These are phyloP conservation scores for Syngnathus scovelli DNA, from an alignment of 2,113 vertebrate genomes.

Conservation along the genomic window DNA sequence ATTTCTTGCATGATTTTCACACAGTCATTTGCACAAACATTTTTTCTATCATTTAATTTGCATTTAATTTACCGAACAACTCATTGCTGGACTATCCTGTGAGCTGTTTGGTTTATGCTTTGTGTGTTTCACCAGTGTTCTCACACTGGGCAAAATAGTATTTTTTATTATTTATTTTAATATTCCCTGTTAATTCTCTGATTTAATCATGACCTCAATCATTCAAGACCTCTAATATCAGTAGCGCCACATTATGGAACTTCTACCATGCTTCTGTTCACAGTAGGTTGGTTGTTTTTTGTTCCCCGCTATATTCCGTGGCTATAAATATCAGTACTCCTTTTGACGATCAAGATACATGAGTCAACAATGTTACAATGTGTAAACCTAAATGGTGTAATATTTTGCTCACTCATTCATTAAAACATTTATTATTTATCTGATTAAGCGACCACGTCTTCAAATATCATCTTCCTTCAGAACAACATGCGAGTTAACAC, in stretches of 20 bases:
- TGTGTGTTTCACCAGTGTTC: background rate
- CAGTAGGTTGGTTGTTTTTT: background rate
- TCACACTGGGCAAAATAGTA: background rate
- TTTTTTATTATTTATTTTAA: too few relatives aligned
- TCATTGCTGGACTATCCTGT: background rate
- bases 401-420: background rate
- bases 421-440: background rate
- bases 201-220: too few relatives aligned
- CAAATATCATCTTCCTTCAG: too few relatives aligned
- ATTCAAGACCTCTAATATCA: too few relatives aligned
- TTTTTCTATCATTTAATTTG: background rate
- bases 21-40: background rate
- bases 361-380: background rate
- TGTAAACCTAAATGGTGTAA: background rate
- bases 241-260: too few relatives aligned
- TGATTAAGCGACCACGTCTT: too few relatives aligned
- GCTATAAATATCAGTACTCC: too few relatives aligned
- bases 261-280: background rate
- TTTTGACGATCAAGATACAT: background rate
- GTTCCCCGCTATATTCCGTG: background rate
- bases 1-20: too few relatives aligned
- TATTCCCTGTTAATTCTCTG: too few relatives aligned
- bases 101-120: background rate
- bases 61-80: background rate
- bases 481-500: background rate